Conservation (phyloP, 1,140 invertebrate genomes). For the Gonioctena quinquepunctata region DNA sequence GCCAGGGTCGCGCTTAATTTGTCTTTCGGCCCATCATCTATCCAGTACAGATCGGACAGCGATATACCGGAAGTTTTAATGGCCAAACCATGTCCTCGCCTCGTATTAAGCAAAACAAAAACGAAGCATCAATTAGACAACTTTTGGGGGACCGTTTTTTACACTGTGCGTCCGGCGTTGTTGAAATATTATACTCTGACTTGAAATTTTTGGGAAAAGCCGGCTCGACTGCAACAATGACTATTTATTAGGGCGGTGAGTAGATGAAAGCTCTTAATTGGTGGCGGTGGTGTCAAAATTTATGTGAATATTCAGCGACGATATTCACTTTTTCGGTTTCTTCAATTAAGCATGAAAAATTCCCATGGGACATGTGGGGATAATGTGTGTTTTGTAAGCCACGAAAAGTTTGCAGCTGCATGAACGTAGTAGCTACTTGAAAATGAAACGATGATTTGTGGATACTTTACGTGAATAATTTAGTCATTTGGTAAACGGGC, state of each 20-base stretch:
- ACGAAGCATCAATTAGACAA: constrained; percentile 55
- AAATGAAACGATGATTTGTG: no score
- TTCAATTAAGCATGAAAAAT: no score
- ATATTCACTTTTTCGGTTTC: neutral
- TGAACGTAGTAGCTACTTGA: no score
- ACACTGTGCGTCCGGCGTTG: constrained; percentile 14
- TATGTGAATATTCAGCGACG: neutral
- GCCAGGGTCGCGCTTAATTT: constrained; percentile 49
- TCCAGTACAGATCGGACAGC: constrained; percentile 53
- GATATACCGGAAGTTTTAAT: constrained; percentile 55
- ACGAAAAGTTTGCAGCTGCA: no score
- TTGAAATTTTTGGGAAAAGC: constrained; percentile 11
- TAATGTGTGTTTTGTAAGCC: no score
- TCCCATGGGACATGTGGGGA: neutral
- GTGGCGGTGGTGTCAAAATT: neutral
- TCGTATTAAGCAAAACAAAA: constrained; percentile 56
- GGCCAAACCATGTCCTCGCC: constrained; percentile 52
- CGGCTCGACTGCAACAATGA: neutral
- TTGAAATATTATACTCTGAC: constrained; percentile 18
- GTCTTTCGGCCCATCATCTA: constrained; percentile 54
- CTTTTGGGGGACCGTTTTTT: constrained; percentile 47
- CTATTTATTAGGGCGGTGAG: neutral
- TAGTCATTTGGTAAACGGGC: no score
- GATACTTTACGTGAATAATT: no score
- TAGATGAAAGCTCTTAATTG: neutral